phyloP scores from a whole-genome alignment of 92 coral and sea anemone species.

The Parazoanthus swiftii region DNA sequence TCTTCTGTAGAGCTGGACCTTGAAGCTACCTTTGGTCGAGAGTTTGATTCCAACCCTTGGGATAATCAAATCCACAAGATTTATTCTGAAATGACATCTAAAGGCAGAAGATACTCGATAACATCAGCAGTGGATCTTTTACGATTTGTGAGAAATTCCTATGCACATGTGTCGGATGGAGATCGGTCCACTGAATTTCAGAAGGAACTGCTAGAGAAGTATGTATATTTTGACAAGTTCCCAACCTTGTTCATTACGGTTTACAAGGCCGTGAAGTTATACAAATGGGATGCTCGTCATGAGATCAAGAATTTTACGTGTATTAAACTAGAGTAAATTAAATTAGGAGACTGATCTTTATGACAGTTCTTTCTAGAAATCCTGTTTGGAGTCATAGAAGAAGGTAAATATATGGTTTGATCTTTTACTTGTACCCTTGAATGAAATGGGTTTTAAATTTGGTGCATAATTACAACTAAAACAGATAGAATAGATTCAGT shows the following conservation, averaged over 20 bases:
- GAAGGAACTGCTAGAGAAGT: background rate
- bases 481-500: too few relatives aligned
- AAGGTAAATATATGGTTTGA: too few relatives aligned
- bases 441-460: too few relatives aligned
- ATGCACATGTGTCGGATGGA: slow-evolving; percentile 1
- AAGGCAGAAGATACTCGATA: background rate
- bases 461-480: too few relatives aligned
- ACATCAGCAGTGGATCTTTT: slow-evolving; percentile 16
- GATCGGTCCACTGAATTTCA: background rate
- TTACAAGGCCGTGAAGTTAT: background rate
- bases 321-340: too few relatives aligned
- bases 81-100: slow-evolving; percentile 23
- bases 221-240: background rate
- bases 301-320: background rate
- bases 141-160: slow-evolving; percentile 27
- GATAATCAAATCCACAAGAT: background rate
- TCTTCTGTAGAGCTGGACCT: slow-evolving; percentile 12
- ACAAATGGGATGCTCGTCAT: background rate
- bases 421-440: too few relatives aligned
- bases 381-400: too few relatives aligned
- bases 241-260: background rate
- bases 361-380: too few relatives aligned
- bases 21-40: background rate
- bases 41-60: slow-evolving; percentile 2
- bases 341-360: too few relatives aligned